Evolutionary conservation across 2,113 vertebrate genomes (phyloP), one percentile per base, ranked within the genome.

Genomic region (Terrapene triunguis): DNA sequence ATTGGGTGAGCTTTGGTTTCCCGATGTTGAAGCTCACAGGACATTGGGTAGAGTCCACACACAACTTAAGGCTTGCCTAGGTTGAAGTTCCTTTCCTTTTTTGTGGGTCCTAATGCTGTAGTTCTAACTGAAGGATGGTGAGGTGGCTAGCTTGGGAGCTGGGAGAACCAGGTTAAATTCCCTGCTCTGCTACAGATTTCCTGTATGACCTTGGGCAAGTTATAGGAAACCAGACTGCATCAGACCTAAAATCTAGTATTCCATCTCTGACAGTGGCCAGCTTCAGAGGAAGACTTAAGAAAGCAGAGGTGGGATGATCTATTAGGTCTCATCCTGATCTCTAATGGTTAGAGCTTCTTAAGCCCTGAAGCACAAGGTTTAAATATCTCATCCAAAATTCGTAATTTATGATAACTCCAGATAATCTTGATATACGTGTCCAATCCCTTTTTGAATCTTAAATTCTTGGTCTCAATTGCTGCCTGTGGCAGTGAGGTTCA

Each of bases 391-490:
- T 96, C 80, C 72, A 92, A 78, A 55, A 88, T 89, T 57, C 81
- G 50, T 55, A 87, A 9, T 65, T 94, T 79, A 53, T 84, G 65
- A 91, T 65, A 95, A 79, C 48, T 72, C 17, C 17, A 47, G 95
- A 24, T 65, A 78, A 92, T 72, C 83, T 57, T 25, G 65, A n/a
- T 69, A n/a, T 21, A 69, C 8, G 2, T 69, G 35, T n/a, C 35
- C 35, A 72, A 72, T 72, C n/a, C n/a, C 65, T 72, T 38, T 72
- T 38, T 72, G 19, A 72, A 72, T 72, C 78, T 84, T 47, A n/a
- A 87, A 55, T 51, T 54, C n/a, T 90, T 89, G 84, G 59, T 81
- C 32, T 59, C 82, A 92, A 65, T 55, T 89, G 54, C 80, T 95
- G 55, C 82, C 82, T 86, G 78, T 92, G 84, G 88, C 82, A 85